phyloP scores from a whole-genome alignment of 2,888 invertebrate genomes.

The Phyllotreta striolata region DNA sequence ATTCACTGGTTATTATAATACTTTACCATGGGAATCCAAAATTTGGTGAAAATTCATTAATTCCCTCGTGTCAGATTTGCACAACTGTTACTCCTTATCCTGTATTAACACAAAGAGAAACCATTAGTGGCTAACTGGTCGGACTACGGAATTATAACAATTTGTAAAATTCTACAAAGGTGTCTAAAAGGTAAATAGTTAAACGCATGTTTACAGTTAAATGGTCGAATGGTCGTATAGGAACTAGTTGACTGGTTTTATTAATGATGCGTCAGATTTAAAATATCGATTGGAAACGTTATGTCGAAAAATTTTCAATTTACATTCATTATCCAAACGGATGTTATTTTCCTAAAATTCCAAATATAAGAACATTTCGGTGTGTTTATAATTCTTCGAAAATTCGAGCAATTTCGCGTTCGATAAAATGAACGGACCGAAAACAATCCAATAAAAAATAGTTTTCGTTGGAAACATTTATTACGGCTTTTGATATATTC shows the following conservation, averaged over 20 bases:
- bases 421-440: constrained; percentile 8
- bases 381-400: no score
- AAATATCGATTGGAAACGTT: no score
- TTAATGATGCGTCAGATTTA: background rate
- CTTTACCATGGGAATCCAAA: constrained; percentile 24
- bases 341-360: no score
- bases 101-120: constrained; percentile 39
- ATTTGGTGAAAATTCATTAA: constrained; percentile 39
- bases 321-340: no score
- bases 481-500: constrained; percentile 28
- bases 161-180: constrained; percentile 38
- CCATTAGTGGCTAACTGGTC: constrained; percentile 46
- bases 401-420: background rate
- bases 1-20: background rate
- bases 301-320: no score
- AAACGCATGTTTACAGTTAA: constrained; percentile 34
- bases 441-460: constrained; percentile 29
- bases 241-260: constrained; percentile 12
- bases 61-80: constrained; percentile 33
- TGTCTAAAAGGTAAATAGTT: constrained; percentile 36
- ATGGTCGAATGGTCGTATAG: constrained; percentile 28
- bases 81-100: constrained; percentile 36
- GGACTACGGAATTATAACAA: constrained; percentile 33
- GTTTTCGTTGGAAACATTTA: constrained; percentile 28
- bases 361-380: no score